Evolutionary conservation across 2,113 vertebrate species (phyloP).

Genomic region (Sebastes schlegelii): DNA sequence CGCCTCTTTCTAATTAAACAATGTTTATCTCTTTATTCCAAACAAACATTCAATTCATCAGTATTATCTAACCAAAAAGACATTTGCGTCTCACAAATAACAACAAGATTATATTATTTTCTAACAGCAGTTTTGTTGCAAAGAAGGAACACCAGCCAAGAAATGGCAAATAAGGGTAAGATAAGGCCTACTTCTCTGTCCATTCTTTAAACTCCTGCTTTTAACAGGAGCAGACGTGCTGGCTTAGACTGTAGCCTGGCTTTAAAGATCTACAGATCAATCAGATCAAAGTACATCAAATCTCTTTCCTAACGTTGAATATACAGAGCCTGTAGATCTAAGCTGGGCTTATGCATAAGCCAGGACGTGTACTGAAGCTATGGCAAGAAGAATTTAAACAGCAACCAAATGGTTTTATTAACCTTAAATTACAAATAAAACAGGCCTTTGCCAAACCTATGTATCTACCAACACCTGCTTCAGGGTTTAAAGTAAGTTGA

Average conservation of each 20-base stretch:
- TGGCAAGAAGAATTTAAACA: constrained; percentile 39
- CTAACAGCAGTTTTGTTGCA: constrained; percentile 65
- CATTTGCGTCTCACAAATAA: constrained; percentile 16
- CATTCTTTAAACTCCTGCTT: constrained; percentile 43
- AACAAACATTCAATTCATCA: neutral
- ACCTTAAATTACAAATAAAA: neutral
- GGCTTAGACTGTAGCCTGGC: constrained; percentile 52
- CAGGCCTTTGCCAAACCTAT: neutral
- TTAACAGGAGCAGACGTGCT: constrained; percentile 36
- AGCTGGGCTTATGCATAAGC: constrained; percentile 44
- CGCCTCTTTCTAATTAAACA: neutral
- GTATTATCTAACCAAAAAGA: neutral
- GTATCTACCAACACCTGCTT: neutral
- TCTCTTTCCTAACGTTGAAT: neutral
- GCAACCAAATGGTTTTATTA: neutral
- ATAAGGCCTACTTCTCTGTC: constrained; percentile 37
- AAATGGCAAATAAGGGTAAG: constrained; percentile 64
- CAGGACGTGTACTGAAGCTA: constrained; percentile 53
- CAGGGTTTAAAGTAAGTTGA: neutral
- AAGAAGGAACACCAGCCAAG: constrained; percentile 53
- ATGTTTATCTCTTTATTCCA: neutral
- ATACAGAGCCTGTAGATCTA: neutral
- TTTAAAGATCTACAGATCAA: constrained; percentile 18
- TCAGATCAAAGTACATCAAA: neutral
- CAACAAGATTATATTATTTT: constrained; percentile 52